Evolutionary conservation across 2,113 vertebrate genomes (phyloP).

Genomic region (Larimichthys crocea): DNA sequence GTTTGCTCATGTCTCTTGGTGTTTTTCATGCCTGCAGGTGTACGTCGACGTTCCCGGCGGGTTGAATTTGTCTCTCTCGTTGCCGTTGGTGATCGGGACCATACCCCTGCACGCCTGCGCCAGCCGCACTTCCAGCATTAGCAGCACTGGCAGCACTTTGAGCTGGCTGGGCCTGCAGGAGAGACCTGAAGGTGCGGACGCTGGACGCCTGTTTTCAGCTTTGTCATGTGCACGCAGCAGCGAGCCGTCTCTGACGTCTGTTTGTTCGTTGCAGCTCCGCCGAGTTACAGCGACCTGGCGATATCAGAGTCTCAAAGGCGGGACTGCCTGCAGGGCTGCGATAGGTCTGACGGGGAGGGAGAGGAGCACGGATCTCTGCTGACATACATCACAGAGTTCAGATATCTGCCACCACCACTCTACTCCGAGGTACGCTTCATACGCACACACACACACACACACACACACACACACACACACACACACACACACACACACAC

Average conservation of each 20-base stretch:
- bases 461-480: neutral
- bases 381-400: constrained; percentile 96
- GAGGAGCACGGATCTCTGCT: constrained; percentile 91
- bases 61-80: constrained; percentile 94
- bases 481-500: too few species aligned
- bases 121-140: constrained; percentile 95
- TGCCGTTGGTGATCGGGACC: constrained; percentile 97
- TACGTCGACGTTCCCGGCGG: constrained; percentile 98
- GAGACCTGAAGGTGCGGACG: constrained; percentile 91
- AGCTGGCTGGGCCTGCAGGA: constrained; percentile 93
- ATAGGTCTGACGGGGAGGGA: constrained; percentile 82
- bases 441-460: neutral
- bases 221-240: neutral
- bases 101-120: constrained; percentile 95
- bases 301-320: constrained; percentile 92
- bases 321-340: constrained; percentile 83
- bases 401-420: constrained; percentile 95
- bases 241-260: neutral
- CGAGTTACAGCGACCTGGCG: constrained; percentile 93
- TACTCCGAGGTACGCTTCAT: constrained; percentile 91
- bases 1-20: neutral
- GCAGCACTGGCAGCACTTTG: constrained; percentile 94
- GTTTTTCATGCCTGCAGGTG: constrained; percentile 82
- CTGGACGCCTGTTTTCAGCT: neutral
- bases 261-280: constrained; percentile 81